phyloP scores from a whole-genome alignment of 2,113 vertebrate genomes.

The Cochlearius cochlearius region DNA sequence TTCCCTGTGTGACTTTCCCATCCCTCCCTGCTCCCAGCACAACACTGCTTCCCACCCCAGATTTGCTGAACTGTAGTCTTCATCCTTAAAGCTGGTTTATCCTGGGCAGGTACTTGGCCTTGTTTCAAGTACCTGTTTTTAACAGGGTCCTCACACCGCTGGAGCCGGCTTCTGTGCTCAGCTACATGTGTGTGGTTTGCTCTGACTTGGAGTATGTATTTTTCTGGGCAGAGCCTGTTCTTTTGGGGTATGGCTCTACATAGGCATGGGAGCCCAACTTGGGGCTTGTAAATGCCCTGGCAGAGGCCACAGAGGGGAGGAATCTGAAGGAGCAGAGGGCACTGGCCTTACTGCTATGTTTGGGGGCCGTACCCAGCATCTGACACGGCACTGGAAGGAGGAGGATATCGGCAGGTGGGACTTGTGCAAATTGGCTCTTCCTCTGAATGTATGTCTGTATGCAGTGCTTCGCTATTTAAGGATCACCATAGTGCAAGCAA shows the following conservation, averaged over 20 bases:
- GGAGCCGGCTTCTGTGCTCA: neutral
- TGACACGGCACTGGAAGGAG: neutral
- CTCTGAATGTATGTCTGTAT: neutral
- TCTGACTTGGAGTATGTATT: neutral
- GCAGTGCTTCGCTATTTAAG: neutral
- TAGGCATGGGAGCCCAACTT: fast-evolving
- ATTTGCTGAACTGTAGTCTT: neutral
- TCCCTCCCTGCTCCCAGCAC: neutral
- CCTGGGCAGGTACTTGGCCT: neutral
- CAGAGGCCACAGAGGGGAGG: neutral
- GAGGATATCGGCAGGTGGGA: neutral
- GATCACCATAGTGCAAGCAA: neutral
- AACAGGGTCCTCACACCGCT: neutral
- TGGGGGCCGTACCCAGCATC: neutral
- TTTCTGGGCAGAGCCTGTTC: neutral
- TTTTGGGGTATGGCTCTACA: neutral
- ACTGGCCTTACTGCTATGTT: neutral
- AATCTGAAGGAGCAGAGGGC: neutral
- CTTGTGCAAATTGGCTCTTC: neutral
- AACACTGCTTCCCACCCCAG: neutral
- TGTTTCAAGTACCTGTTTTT: neutral
- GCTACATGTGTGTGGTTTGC: neutral
- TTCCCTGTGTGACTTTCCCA: neutral
- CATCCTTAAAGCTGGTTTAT: neutral
- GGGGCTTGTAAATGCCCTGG: neutral